phyloP scores from a whole-genome alignment of 1,140 invertebrate genomes.

The Acarapis woodi region DNA sequence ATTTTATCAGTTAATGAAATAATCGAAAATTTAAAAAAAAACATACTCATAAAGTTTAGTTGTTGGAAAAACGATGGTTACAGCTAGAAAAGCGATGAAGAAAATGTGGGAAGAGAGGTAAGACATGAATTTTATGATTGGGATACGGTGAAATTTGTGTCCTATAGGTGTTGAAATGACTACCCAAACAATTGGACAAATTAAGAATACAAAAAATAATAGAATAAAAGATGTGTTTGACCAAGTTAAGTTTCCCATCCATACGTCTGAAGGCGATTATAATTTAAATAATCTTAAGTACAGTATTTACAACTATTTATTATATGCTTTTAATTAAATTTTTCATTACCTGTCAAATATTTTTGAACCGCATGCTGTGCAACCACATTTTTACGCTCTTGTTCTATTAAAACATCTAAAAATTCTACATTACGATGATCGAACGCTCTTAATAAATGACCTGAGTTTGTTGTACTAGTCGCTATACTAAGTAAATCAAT shows the following conservation, averaged over 20 bases:
- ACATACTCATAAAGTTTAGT: slow-evolving; percentile 19
- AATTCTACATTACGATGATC: slow-evolving; percentile 75
- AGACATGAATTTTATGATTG: slow-evolving; percentile 98
- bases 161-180: slow-evolving; percentile 78
- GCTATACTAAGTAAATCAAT: slow-evolving; percentile 78
- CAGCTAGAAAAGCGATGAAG: slow-evolving; percentile 63
- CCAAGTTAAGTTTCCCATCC: slow-evolving; percentile 85
- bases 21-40: no score
- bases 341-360: no score
- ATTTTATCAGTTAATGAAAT: no score
- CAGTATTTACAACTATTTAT: no score
- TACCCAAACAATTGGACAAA: slow-evolving; percentile 85
- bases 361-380: slow-evolving; percentile 20
- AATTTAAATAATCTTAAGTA: no score
- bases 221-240: slow-evolving; percentile 72
- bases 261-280: no score
- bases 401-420: slow-evolving; percentile 81
- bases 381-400: slow-evolving; percentile 66
- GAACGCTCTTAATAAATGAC: slow-evolving; percentile 58
- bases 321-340: no score
- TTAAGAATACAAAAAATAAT: slow-evolving; percentile 61
- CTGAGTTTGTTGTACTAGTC: slow-evolving; percentile 69
- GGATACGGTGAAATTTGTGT: slow-evolving; percentile 58
- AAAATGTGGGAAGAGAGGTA: slow-evolving; percentile 94
- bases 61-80: slow-evolving; percentile 69